These are phyloP conservation scores for Bradypus variegatus DNA, from an alignment of 2,797 vertebrate species.

Conservation along the genomic window DNA sequence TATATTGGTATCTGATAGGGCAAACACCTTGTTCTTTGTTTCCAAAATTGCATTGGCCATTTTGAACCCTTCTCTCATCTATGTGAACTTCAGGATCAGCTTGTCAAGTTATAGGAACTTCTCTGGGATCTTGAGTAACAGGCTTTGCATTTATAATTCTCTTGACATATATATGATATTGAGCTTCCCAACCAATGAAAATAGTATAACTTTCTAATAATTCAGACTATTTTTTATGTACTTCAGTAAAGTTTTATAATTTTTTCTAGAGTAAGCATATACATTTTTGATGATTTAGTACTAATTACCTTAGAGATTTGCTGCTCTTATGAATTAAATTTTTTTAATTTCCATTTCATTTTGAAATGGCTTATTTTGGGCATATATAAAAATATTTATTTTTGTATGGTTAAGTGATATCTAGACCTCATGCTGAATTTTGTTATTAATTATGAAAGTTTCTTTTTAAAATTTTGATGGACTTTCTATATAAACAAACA, in stretches of 20 bases:
- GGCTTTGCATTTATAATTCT: neutral
- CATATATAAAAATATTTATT: neutral
- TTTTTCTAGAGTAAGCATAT: neutral
- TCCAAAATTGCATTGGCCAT: neutral
- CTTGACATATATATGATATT: neutral
- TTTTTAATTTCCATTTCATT: conserved; percentile 30
- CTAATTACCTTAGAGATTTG: neutral
- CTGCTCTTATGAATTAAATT: neutral
- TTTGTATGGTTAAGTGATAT: neutral
- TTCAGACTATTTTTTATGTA: neutral
- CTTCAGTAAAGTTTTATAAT: neutral
- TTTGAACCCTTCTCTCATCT: neutral
- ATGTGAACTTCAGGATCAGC: neutral
- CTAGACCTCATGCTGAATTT: neutral
- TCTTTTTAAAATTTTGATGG: neutral
- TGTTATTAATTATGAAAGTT: neutral
- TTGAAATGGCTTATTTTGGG: conserved; percentile 13
- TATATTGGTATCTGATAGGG: neutral
- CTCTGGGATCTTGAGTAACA: neutral
- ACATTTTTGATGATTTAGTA: conserved; percentile 2
- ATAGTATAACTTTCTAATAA: conserved; percentile 14
- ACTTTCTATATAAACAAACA: neutral
- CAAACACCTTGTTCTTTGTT: neutral
- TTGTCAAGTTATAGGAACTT: neutral
- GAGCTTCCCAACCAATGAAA: neutral